Evolutionary conservation across 2,797 vertebrate genomes (phyloP).

Genomic region (Ficedula albicollis): DNA sequence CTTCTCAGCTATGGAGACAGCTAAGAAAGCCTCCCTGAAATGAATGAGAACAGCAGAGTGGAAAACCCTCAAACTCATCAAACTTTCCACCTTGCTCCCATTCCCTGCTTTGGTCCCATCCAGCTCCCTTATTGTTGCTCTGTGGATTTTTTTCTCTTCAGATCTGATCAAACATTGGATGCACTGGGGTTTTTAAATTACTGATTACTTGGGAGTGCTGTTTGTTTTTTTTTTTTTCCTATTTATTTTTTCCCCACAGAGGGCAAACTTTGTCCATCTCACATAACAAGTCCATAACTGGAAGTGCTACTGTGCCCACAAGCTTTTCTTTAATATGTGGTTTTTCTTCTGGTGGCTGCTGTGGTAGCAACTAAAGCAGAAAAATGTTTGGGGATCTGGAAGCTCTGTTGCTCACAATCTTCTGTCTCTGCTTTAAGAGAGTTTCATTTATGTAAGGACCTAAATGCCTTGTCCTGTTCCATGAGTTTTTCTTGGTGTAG

Average conservation of each 20-base stretch:
- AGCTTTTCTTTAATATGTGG: not conserved
- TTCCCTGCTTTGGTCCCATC: accelerated
- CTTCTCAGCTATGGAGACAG: not conserved
- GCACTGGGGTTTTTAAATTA: not conserved
- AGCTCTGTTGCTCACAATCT: not conserved
- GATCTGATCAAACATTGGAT: not conserved
- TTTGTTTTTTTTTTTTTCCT: not conserved
- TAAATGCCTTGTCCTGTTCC: not conserved
- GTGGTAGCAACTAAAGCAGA: not conserved
- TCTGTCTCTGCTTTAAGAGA: not conserved
- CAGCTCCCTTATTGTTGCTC: not conserved
- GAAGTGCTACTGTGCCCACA: not conserved
- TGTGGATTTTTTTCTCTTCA: not conserved
- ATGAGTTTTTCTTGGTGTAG: not conserved
- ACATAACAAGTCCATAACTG: accelerated
- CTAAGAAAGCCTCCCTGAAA: not conserved
- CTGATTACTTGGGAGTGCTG: not conserved
- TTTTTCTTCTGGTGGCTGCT: not conserved
- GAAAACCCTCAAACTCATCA: not conserved
- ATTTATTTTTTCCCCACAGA: not conserved
- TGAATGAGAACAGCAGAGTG: not conserved
- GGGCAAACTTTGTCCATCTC: not conserved
- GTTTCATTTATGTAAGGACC: not conserved
- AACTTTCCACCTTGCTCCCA: not conserved
- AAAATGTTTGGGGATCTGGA: not conserved